These are phyloP conservation scores for Drosophila burlai DNA, from an alignment of 1,140 invertebrate genomes.

Conservation along the genomic window DNA sequence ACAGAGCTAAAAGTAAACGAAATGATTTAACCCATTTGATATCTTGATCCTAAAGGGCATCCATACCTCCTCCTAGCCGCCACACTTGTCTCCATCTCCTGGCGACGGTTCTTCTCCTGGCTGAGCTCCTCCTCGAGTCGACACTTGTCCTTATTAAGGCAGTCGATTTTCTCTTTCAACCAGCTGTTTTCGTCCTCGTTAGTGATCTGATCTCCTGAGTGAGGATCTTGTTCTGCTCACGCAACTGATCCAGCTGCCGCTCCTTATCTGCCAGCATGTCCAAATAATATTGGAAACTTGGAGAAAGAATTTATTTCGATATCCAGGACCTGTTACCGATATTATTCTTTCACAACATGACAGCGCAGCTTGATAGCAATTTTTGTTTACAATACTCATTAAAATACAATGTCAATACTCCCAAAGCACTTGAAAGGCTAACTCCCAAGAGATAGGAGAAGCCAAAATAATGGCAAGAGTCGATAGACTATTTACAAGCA, in stretches of 20 bases:
- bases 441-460: neutral
- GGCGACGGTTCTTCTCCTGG: constrained; percentile 69
- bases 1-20: constrained; percentile 48
- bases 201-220: constrained; percentile 86
- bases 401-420: neutral
- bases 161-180: constrained; percentile 86
- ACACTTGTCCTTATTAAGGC: constrained; percentile 86
- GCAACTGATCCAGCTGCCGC: constrained; percentile 89
- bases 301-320: neutral
- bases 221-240: constrained; percentile 87
- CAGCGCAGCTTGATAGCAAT: neutral
- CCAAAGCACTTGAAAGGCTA: neutral
- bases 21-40: neutral
- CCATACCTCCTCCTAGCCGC: constrained; percentile 81
- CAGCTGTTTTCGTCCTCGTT: constrained; percentile 87
- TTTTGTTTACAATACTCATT: neutral
- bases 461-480: constrained; percentile 32
- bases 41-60: neutral
- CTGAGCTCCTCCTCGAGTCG: constrained; percentile 83
- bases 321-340: neutral
- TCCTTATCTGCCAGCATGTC: constrained; percentile 90
- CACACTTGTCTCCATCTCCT: constrained; percentile 85
- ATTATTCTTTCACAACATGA: neutral
- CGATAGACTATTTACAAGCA: constrained; percentile 29
- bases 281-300: neutral